Percentiles rank a stretch among this genome's conserved stretches.
These are phyloP conservation scores for Pristionchus entomophagus DNA, from an alignment of 2,888 invertebrate species.

Conservation along the genomic window DNA sequence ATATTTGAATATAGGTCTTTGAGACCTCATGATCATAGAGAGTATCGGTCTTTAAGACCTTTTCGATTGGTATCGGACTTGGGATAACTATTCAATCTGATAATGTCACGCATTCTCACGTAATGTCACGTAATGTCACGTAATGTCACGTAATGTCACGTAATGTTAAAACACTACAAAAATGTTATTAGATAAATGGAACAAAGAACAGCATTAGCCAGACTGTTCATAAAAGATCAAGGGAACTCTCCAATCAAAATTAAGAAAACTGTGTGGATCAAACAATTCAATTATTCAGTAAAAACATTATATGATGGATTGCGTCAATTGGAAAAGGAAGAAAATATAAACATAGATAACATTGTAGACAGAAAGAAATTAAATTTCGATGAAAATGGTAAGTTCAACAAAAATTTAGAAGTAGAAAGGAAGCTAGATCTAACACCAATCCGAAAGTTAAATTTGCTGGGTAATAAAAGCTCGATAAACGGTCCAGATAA, in stretches of 20 bases:
- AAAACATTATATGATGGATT: too few relatives aligned
- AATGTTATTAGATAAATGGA: background rate
- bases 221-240: too few relatives aligned
- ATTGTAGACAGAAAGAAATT: background rate
- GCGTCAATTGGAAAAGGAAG: too few relatives aligned
- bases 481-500: background rate
- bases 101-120: too few relatives aligned
- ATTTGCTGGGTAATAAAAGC: background rate
- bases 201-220: slow-evolving; percentile 12
- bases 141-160: too few relatives aligned
- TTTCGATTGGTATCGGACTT: too few relatives aligned
- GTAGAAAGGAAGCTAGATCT: too few relatives aligned
- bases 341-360: too few relatives aligned
- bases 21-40: too few relatives aligned
- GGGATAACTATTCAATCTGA: too few relatives aligned
- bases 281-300: slow-evolving; percentile 4
- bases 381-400: background rate
- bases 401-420: too few relatives aligned
- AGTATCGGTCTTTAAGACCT: too few relatives aligned
- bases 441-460: background rate
- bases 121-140: slow-evolving; percentile 10
- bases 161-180: slow-evolving; percentile 6
- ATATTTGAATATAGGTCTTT: slow-evolving; percentile 54
- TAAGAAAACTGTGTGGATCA: background rate
- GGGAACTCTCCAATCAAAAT: background rate